These are phyloP conservation scores for Tragulus kanchil DNA, from an alignment of 2,113 vertebrate genomes.

Conservation along the genomic window DNA sequence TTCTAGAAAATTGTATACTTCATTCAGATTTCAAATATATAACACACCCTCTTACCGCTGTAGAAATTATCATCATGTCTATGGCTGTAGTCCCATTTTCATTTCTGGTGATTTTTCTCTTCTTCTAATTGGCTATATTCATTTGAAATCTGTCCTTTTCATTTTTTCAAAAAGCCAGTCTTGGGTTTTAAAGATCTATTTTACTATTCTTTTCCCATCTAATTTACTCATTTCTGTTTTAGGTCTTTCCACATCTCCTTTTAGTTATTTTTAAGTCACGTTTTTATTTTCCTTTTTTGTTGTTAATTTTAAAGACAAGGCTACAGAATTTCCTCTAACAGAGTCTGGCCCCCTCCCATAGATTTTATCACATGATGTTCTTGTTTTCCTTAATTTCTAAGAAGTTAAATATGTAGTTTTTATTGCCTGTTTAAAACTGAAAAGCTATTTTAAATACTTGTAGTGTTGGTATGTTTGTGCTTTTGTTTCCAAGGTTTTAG, in stretches of 20 bases:
- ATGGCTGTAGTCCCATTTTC: neutral
- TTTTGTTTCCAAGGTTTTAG: neutral
- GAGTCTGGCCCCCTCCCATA: neutral
- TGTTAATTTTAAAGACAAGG: constrained; percentile 17
- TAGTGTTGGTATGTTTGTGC: neutral
- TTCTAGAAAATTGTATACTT: neutral
- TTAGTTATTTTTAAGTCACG: neutral
- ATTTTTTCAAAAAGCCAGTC: neutral
- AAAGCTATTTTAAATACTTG: neutral
- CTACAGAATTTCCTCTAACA: neutral
- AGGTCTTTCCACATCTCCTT: neutral
- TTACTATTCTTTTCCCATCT: neutral
- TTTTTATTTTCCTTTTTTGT: neutral
- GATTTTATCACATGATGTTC: neutral
- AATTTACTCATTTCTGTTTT: constrained; percentile 7
- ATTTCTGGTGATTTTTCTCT: neutral
- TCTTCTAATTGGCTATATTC: neutral
- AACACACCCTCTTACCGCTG: neutral
- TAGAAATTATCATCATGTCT: neutral
- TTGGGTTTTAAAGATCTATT: neutral
- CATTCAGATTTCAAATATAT: neutral
- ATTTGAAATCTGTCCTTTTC: neutral
- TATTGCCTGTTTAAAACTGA: neutral
- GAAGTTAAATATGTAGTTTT: neutral
- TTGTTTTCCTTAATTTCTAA: constrained; percentile 24